Conservation (phyloP, 2,113 vertebrate genomes). For the Columba livia region DNA sequence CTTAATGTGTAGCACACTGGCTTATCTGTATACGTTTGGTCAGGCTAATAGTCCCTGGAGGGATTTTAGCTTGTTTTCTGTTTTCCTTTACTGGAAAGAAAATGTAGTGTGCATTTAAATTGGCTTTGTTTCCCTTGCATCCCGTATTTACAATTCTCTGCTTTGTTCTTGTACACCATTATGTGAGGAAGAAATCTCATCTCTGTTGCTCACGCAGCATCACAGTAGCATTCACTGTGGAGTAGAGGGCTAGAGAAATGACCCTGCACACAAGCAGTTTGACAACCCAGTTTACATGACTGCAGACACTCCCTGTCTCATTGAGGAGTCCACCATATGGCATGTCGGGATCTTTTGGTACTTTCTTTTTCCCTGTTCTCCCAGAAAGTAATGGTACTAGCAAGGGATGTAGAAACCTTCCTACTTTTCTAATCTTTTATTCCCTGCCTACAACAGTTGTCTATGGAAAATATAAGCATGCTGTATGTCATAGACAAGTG, state of each 20-base stretch:
- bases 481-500: neutral
- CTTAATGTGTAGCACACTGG: fast-evolving
- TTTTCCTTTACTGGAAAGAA: neutral
- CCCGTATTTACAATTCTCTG: neutral
- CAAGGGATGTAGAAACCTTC: neutral
- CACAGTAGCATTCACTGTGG: neutral
- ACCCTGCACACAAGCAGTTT: neutral
- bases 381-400: neutral
- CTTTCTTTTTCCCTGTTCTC: neutral
- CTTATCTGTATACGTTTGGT: neutral
- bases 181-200: neutral
- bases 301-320: neutral
- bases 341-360: neutral
- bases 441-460: neutral
- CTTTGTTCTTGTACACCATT: neutral
- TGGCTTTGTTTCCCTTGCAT: neutral
- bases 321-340: fast-evolving
- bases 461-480: neutral
- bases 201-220: neutral
- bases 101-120: neutral
- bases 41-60: neutral
- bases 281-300: neutral
- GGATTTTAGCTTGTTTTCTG: neutral
- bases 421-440: neutral
- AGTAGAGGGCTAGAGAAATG: neutral